Percentiles rank a stretch among this genome's conserved stretches.
These are phyloP conservation scores for Opisthograptis luteolata DNA, from an alignment of 2,888 invertebrate genomes.

Conservation along the genomic window DNA sequence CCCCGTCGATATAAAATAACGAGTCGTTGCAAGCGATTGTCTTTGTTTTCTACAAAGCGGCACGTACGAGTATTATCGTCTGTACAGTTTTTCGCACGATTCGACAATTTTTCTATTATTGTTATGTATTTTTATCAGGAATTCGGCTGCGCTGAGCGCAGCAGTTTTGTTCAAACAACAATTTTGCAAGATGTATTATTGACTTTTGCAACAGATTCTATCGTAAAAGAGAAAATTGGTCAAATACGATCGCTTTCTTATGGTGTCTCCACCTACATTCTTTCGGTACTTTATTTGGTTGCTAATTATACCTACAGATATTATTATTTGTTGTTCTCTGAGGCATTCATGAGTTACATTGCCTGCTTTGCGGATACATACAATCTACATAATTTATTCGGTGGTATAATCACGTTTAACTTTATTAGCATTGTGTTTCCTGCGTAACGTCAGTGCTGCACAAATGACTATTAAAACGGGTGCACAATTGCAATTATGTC, in stretches of 20 bases:
- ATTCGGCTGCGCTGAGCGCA: slow-evolving; percentile 29
- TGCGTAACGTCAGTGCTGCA: neutral
- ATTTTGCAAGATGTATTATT: neutral
- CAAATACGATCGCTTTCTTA: neutral
- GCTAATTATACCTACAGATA: neutral
- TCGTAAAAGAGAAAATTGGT: neutral
- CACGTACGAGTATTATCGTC: slow-evolving; percentile 70
- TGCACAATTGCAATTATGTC: slow-evolving; percentile 10
- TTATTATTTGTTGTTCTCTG: neutral
- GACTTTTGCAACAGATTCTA: neutral
- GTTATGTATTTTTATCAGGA: slow-evolving; percentile 43
- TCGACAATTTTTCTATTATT: slow-evolving; percentile 51
- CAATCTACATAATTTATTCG: slow-evolving; percentile 4
- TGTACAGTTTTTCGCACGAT: slow-evolving; percentile 52
- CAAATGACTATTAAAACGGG: slow-evolving; percentile 8
- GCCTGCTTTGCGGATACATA: neutral
- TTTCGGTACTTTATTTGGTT: neutral
- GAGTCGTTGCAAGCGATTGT: slow-evolving; percentile 68
- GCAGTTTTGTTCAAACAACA: slow-evolving; percentile 7
- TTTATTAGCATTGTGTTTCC: slow-evolving; percentile 13
- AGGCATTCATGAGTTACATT: neutral
- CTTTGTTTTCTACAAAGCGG: slow-evolving; percentile 53
- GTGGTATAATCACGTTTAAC: slow-evolving; percentile 4
- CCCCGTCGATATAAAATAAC: slow-evolving; percentile 76
- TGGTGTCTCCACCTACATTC: neutral